Evolutionary conservation across 2,113 vertebrate genomes (phyloP).

Genomic region (Eptesicus fuscus): DNA sequence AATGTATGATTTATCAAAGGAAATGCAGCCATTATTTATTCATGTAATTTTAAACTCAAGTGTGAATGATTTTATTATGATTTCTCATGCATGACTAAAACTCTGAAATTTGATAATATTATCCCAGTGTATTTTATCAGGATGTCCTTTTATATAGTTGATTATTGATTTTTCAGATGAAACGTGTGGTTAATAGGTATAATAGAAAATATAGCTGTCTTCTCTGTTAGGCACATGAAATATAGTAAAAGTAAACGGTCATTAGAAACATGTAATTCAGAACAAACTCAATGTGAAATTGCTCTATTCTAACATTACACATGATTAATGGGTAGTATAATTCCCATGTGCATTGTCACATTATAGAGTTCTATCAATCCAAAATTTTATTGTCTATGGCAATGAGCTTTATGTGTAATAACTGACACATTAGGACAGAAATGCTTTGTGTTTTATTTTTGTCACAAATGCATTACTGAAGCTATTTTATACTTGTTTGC

Average conservation of each 20-base stretch:
- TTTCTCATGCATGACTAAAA: neutral
- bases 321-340: constrained; percentile 35
- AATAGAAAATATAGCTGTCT: constrained; percentile 9
- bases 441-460: constrained; percentile 34
- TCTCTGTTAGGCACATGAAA: neutral
- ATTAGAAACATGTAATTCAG: constrained; percentile 35
- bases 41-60: neutral
- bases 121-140: neutral
- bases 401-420: constrained; percentile 54
- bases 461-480: constrained; percentile 61
- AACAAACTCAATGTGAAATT: constrained; percentile 4
- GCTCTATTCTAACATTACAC: constrained; percentile 22
- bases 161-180: constrained; percentile 2
- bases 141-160: neutral
- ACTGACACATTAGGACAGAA: constrained; percentile 60
- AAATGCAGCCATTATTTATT: neutral
- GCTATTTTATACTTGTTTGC: constrained; percentile 74
- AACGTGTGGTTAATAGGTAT: neutral
- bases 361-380: constrained; percentile 43
- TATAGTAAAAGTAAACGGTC: neutral
- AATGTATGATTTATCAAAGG: neutral
- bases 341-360: constrained; percentile 35
- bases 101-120: neutral
- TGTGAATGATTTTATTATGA: neutral
- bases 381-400: constrained; percentile 51